Evolutionary conservation across 2,113 vertebrate genomes (phyloP).

Genomic region (Coturnix japonica): DNA sequence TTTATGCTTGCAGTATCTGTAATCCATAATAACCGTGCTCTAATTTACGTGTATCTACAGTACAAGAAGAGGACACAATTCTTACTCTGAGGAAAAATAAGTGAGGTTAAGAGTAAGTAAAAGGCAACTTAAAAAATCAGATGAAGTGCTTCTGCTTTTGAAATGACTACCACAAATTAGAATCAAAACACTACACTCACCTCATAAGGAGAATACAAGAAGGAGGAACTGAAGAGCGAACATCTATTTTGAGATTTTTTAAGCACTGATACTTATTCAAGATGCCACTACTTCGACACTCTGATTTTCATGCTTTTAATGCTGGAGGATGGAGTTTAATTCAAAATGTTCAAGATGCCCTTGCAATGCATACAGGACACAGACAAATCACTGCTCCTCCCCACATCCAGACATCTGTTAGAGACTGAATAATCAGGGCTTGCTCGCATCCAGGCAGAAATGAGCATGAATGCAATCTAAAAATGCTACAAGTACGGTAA

Average conservation of each 20-base stretch:
- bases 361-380: constrained; percentile 67
- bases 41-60: background rate
- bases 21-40: background rate
- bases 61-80: background rate
- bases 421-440: constrained; percentile 68
- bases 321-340: constrained; percentile 63
- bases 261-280: constrained; percentile 49
- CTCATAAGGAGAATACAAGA: background rate
- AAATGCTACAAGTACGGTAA: constrained; percentile 58
- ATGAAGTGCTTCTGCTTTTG: background rate
- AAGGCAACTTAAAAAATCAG: background rate
- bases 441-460: constrained; percentile 62
- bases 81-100: background rate
- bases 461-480: constrained; percentile 44
- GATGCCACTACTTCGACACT: constrained; percentile 6
- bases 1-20: background rate
- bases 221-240: constrained; percentile 36
- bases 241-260: constrained; percentile 6
- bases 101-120: background rate
- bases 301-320: constrained; percentile 40
- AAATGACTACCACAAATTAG: constrained; percentile 14
- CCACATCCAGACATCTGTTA: constrained; percentile 13
- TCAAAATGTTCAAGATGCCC: constrained; percentile 55
- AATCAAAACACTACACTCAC: background rate
- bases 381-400: constrained; percentile 71